Base-by-base conservation (phyloP, 2,888 invertebrate genomes). In the Drosophila koepferae region DNA sequence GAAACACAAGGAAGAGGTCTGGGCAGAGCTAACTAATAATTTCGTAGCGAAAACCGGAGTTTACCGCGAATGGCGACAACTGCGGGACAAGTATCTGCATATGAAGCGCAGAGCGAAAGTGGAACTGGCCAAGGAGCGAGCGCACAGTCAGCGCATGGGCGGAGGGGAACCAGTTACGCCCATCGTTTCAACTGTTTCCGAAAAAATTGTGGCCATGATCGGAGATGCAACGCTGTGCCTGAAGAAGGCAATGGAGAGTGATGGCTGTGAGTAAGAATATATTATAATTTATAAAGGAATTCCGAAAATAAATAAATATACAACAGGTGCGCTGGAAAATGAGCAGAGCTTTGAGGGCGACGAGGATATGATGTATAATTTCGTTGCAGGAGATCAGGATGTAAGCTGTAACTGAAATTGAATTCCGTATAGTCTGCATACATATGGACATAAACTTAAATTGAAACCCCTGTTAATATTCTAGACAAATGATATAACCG, bases 161-260 rank as follows among this genome's bases (percentile, higher is more conserved):
- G 58, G 61, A 1, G 61, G 58, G 1, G 61, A 62, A 9, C 41
- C 58, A 12, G 9, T n/a, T 2, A 34, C 41, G 12, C 61, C 61
- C 31, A 62, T 56, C 9, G 61, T 62, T 6, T 62, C 61, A 0
- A 62, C 61, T 12, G 61, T 62, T 6, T 62, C 61, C 2, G 61
- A 62, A n/a, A 62, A 56, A 41, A 62, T 62, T 43, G 61, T 62
- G 0, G 58, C 61, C 41, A 62, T 62, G 61, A 62, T 62, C 34
- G 61, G 58, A 0, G 61, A 62, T 20, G 61, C 61, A 16, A 41
- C 61, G 8, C 10, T 60, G 6, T 31, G 60, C 40, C 18, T 60
- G 12, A 40, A 55, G 36, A 31, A 43, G 3, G 1, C 36, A 12
- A 8, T 34, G 43, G 49, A 43, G 8, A 51, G n/a, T 12, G 43